A percentile compares a stretch with the other conserved stretches of the same genome.
Evolutionary conservation across 2,888 invertebrate species (phyloP).

Genomic region (Bembecia ichneumoniformis): DNA sequence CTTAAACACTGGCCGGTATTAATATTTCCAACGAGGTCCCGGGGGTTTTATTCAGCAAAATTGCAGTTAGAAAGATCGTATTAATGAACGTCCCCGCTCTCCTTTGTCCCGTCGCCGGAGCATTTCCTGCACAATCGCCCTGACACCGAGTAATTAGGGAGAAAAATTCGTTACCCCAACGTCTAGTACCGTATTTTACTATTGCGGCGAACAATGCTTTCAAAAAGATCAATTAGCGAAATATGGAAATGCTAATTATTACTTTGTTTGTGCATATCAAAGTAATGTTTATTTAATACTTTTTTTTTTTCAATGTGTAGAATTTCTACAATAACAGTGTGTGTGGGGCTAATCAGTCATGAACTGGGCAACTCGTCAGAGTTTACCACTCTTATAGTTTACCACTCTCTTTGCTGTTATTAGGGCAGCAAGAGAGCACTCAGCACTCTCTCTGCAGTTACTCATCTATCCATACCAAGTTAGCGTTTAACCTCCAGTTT

Average conservation of each 20-base stretch:
- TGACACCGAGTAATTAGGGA: slow-evolving; percentile 70
- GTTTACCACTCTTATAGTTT: no score
- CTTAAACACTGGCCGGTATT: slow-evolving; percentile 59
- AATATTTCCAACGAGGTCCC: slow-evolving; percentile 55
- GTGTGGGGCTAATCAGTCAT: no score
- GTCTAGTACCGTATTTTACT: slow-evolving; percentile 47
- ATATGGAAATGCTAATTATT: background rate
- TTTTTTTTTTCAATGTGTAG: no score
- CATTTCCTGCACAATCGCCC: slow-evolving; percentile 67
- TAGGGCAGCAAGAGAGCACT: no score
- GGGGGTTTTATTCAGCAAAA: slow-evolving; percentile 60
- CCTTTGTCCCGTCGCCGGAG: slow-evolving; percentile 57
- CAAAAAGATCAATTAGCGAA: background rate
- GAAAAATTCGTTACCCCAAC: slow-evolving; percentile 64
- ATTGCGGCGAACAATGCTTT: slow-evolving; percentile 23
- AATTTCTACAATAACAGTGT: no score
- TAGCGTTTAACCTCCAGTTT: no score
- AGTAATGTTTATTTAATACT: no score
- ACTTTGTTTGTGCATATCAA: no score
- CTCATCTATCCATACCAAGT: no score
- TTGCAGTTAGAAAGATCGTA: slow-evolving; percentile 71
- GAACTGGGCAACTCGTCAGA: no score
- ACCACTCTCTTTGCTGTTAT: no score
- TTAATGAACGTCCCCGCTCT: slow-evolving; percentile 66
- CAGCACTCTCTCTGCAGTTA: no score